Percentiles rank a stretch among this genome's conserved stretches.
Conservation (phyloP, 2,113 vertebrate genomes). For the Pongo pygmaeus region DNA sequence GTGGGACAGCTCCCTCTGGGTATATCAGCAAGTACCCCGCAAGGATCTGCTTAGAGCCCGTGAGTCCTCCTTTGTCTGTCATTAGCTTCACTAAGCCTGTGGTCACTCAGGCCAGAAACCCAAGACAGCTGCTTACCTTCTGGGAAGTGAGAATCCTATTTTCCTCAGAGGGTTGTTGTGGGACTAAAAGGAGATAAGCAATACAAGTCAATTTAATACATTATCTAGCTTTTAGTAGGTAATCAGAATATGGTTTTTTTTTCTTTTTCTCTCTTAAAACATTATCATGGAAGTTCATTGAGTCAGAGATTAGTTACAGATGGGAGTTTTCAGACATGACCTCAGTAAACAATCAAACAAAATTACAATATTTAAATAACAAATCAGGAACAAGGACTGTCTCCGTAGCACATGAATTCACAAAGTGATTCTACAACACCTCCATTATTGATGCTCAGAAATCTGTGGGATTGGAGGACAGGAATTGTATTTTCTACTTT, state of each 20-base stretch:
- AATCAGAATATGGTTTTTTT: neutral
- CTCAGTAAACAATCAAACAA: neutral
- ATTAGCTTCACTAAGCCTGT: too few relatives aligned
- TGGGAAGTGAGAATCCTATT: neutral
- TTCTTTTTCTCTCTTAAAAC: neutral
- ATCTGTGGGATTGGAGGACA: neutral
- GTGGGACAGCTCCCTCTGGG: too few relatives aligned
- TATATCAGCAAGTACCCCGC: fast-evolving
- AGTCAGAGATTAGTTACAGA: constrained; percentile 16
- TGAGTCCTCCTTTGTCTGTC: neutral
- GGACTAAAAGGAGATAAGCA: neutral
- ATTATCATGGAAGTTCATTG: neutral
- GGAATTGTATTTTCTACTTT: neutral
- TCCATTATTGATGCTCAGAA: neutral
- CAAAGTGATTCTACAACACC: neutral
- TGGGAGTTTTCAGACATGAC: neutral
- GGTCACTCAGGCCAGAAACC: neutral
- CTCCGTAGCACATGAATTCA: neutral
- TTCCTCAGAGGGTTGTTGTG: neutral
- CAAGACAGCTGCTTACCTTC: neutral
- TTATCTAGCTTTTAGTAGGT: neutral
- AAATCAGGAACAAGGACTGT: neutral
- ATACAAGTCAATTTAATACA: neutral
- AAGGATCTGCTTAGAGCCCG: fast-evolving
- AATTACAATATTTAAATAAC: neutral